Percentiles rank a stretch among this genome's conserved stretches.
These are phyloP conservation scores for Cartodere bifasciata DNA, from an alignment of 2,888 invertebrate genomes.

Conservation along the genomic window DNA sequence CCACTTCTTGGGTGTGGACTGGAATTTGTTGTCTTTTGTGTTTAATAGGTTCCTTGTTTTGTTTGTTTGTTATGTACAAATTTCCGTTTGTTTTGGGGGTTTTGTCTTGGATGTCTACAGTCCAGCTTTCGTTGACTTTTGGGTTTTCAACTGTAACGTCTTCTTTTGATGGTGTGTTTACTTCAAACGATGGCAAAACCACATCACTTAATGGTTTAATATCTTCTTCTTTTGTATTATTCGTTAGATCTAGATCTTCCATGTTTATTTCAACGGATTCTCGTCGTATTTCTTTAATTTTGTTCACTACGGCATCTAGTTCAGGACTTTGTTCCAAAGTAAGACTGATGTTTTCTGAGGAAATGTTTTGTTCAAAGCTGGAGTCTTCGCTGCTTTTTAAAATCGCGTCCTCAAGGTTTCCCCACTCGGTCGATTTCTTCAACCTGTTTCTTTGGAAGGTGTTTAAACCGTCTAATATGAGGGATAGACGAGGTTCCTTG, in stretches of 20 bases:
- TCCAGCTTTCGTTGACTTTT: neutral
- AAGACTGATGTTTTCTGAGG: slow-evolving; percentile 15
- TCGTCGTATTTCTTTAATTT: slow-evolving; percentile 31
- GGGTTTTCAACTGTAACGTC: neutral
- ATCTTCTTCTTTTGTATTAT: slow-evolving; percentile 2
- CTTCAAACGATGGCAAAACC: neutral
- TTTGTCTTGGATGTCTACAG: neutral
- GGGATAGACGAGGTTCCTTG: slow-evolving; percentile 45
- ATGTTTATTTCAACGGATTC: slow-evolving; percentile 11
- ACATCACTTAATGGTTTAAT: slow-evolving; percentile 1
- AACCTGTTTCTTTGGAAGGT: slow-evolving; percentile 55
- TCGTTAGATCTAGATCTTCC: neutral
- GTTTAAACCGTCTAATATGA: slow-evolving; percentile 51
- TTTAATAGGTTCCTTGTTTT: slow-evolving; percentile 6
- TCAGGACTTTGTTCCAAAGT: slow-evolving; percentile 24
- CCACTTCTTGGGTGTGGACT: slow-evolving; percentile 1
- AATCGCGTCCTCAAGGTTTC: slow-evolving; percentile 63
- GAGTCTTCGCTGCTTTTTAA: slow-evolving; percentile 36
- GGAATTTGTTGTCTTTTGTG: slow-evolving; percentile 9
- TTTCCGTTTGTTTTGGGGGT: no score
- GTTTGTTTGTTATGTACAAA: slow-evolving; percentile 1
- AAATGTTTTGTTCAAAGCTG: slow-evolving; percentile 13
- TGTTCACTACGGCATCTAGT: slow-evolving; percentile 30
- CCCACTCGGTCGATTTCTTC: slow-evolving; percentile 66
- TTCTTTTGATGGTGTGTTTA: neutral